Base-by-base conservation (phyloP, 2,888 invertebrate genomes). In the Slavum lentiscoides region DNA sequence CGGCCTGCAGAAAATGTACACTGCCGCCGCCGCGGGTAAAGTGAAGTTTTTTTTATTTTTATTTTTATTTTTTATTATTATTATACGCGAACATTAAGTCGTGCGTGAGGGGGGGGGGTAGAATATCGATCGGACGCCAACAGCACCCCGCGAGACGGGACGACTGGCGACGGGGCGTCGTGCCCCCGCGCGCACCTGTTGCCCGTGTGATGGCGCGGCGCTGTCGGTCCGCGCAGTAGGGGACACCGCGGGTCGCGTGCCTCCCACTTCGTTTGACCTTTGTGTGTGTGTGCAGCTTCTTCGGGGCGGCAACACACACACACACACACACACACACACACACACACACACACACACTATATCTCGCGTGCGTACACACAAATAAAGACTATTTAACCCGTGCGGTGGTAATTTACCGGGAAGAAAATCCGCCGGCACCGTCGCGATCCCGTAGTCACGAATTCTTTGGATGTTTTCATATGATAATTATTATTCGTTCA, bases 211-310 rank as follows among this genome's bases (percentile, higher is more conserved):
- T 64, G 74, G 11, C 19, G 74, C 30, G 30, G 30, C 30, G 30
- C 30, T 1, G 66, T 19, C 58, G 74, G 74, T 23, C 4, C 15
- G 19, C 21, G n/a, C 39, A 19, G 21, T 19, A 23, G 53, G 39
- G 49, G 53, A 53, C 49, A 7, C 15, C 30, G 30, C 30, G 30
- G 21, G 74, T 53, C n/a, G 21, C n/a, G 74, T 4, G 17, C 74
- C 74, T 75, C 74, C 74, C 66, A 75, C 66, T 67, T 17, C 11
- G 58, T 75, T 75, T 75, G 74, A 75, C 74, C 74, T 75, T 43
- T 75, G 66, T 43, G 66, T 67, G 66, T 75, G 74, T 75, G 74
- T 75, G 66, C 74, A 75, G 74, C 74, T 67, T 75, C 74, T 66
- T 75, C 23, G 43, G 66, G 64, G 58, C 37, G 37, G 70, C 58